A percentile compares a stretch with the other conserved stretches of the same genome.
These are phyloP conservation scores for Plectus sambesii DNA, from an alignment of 1,140 invertebrate genomes.

Conservation along the genomic window DNA sequence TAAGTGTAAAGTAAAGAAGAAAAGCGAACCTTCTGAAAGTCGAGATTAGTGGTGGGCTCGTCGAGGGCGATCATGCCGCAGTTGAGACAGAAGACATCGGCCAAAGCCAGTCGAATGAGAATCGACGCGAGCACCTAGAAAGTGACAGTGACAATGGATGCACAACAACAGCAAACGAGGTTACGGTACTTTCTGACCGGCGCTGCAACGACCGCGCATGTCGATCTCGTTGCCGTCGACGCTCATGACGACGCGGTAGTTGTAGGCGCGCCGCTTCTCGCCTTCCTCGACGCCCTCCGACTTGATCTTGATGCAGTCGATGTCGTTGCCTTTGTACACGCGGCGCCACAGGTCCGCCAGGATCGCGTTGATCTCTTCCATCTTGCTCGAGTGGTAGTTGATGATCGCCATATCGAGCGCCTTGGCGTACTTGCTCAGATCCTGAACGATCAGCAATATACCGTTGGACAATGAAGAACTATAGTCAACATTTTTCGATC, in stretches of 20 bases:
- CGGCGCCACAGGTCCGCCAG: conserved; percentile 75
- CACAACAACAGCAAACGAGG: conserved; percentile 6
- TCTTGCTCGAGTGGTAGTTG: conserved; percentile 51
- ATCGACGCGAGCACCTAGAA: conserved; percentile 41
- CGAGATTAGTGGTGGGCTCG: conserved; percentile 97
- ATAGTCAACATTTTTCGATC: too few relatives aligned
- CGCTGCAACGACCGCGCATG: conserved; percentile 89
- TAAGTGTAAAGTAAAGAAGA: too few relatives aligned
- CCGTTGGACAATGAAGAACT: background rate
- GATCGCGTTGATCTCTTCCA: conserved; percentile 72
- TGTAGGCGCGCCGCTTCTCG: conserved; percentile 38
- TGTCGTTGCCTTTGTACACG: conserved; percentile 66
- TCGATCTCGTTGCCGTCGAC: conserved; percentile 72
- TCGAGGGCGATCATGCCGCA: conserved; percentile 91
- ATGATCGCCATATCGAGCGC: conserved; percentile 56
- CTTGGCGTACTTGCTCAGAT: conserved; percentile 58
- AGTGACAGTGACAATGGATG: conserved; percentile 4
- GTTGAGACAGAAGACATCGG: conserved; percentile 79
- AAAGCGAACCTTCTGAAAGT: conserved; percentile 67
- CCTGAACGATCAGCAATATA: conserved; percentile 26
- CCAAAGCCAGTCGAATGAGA: conserved; percentile 86
- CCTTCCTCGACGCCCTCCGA: conserved; percentile 47
- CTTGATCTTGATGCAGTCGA: conserved; percentile 55
- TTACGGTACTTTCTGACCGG: conserved; percentile 74
- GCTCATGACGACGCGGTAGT: conserved; percentile 64